Evolutionary conservation across 92 coral and sea anemone genomes (phyloP).

Genomic region (Micromussa lordhowensis): DNA sequence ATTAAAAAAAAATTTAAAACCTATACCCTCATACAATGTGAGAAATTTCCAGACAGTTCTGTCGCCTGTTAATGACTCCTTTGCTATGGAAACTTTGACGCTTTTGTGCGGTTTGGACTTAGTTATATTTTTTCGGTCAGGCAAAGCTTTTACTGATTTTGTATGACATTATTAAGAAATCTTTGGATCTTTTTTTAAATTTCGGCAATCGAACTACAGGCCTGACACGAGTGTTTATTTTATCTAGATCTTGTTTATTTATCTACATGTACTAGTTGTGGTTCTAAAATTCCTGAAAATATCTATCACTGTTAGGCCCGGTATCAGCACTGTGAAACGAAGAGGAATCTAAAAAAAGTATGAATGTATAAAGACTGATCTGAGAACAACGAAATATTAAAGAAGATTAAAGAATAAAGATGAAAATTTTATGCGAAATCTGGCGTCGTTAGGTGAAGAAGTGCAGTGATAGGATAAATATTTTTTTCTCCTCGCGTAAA

Average conservation of each 20-base stretch:
- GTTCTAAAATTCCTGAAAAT: neutral
- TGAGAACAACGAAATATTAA: neutral
- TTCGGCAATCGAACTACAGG: neutral
- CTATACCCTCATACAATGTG: neutral
- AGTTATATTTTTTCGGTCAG: neutral
- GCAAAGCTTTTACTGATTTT: neutral
- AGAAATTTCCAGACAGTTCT: constrained; percentile 6
- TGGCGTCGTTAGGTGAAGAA: neutral
- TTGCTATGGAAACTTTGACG: neutral
- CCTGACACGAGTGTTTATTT: neutral
- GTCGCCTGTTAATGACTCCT: neutral
- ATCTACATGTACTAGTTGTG: neutral
- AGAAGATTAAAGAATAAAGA: neutral
- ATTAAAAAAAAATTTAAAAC: neutral
- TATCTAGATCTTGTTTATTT: neutral
- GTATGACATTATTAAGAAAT: neutral
- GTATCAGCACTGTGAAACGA: neutral
- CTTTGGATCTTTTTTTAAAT: neutral
- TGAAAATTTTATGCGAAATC: neutral
- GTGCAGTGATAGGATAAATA: neutral
- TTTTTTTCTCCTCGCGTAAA: neutral
- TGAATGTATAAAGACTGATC: neutral
- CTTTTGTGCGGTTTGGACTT: neutral
- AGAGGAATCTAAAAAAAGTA: neutral
- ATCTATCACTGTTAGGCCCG: neutral